Evolutionary conservation across 2,888 invertebrate genomes (phyloP).

Genomic region (Antitype chi): DNA sequence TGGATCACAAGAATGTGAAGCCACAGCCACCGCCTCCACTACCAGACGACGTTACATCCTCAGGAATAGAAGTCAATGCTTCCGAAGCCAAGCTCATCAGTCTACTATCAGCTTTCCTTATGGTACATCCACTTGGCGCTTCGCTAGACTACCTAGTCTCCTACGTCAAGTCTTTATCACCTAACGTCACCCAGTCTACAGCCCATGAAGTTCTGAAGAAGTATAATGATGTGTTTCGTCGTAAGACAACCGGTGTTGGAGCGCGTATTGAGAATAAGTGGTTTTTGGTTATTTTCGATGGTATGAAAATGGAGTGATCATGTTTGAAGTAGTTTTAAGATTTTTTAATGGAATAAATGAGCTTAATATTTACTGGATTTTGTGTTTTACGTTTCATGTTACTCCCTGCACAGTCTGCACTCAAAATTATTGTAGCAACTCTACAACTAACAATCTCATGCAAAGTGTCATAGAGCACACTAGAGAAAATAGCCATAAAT

Average conservation of each 20-base stretch:
- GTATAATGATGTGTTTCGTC: conserved; percentile 77
- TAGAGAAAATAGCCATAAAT: neutral
- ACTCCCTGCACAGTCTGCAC: neutral
- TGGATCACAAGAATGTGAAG: conserved; percentile 47
- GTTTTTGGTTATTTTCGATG: conserved; percentile 78
- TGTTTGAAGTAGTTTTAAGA: neutral
- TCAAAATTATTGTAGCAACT: neutral
- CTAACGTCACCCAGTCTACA: conserved; percentile 72
- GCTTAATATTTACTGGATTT: neutral
- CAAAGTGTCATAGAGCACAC: neutral
- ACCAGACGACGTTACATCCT: conserved; percentile 66
- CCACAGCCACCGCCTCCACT: conserved; percentile 68
- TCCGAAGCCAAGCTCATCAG: conserved; percentile 84
- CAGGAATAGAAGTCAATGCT: conserved; percentile 64
- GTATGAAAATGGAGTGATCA: conserved; percentile 58
- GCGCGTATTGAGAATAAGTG: conserved; percentile 79
- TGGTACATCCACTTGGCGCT: conserved; percentile 83
- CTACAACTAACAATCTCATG: neutral
- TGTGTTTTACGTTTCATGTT: conserved; percentile 2
- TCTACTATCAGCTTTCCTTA: conserved; percentile 82
- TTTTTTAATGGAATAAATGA: conserved; percentile 32
- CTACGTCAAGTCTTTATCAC: conserved; percentile 80
- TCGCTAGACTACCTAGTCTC: conserved; percentile 81
- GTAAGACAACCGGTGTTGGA: conserved; percentile 76
- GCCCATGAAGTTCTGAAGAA: conserved; percentile 77